Evolutionary conservation across 2,888 invertebrate species (phyloP).

Genomic region (Drosophila meridiana): DNA sequence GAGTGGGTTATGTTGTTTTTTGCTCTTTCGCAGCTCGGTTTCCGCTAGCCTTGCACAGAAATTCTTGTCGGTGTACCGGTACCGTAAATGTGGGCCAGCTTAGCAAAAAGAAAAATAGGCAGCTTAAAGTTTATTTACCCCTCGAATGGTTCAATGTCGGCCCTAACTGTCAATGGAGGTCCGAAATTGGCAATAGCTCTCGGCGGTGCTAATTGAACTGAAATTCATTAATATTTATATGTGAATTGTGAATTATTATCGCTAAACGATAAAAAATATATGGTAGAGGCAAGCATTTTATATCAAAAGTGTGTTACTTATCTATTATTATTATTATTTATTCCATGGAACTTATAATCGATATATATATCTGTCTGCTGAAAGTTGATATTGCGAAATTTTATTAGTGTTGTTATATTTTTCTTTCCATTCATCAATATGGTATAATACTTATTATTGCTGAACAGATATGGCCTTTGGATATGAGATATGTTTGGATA

Average conservation of each 20-base stretch:
- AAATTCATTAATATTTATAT: neutral
- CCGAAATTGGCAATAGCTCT: slow-evolving; percentile 14
- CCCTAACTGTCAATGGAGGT: slow-evolving; percentile 10
- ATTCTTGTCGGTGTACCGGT: slow-evolving; percentile 40
- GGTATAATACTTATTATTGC: neutral
- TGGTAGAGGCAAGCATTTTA: neutral
- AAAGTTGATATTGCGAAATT: neutral
- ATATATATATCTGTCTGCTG: neutral
- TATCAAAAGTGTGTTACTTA: neutral
- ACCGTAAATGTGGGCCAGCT: slow-evolving; percentile 75
- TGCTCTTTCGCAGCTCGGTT: slow-evolving; percentile 24
- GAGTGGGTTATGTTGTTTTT: slow-evolving; percentile 37
- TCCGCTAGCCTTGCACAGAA: slow-evolving; percentile 69
- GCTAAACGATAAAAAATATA: slow-evolving; percentile 1
- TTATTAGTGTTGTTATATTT: neutral
- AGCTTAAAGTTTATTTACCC: slow-evolving; percentile 73
- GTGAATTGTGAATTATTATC: neutral
- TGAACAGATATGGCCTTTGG: no score
- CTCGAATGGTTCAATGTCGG: slow-evolving; percentile 47
- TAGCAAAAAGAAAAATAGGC: slow-evolving; percentile 24
- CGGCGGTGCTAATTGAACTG: slow-evolving; percentile 29
- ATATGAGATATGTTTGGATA: no score
- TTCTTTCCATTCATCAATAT: neutral
- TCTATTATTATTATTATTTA: neutral
- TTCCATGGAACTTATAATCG: neutral